Evolutionary conservation across 2,888 invertebrate species (phyloP).

Genomic region (Andrena bucephala): DNA sequence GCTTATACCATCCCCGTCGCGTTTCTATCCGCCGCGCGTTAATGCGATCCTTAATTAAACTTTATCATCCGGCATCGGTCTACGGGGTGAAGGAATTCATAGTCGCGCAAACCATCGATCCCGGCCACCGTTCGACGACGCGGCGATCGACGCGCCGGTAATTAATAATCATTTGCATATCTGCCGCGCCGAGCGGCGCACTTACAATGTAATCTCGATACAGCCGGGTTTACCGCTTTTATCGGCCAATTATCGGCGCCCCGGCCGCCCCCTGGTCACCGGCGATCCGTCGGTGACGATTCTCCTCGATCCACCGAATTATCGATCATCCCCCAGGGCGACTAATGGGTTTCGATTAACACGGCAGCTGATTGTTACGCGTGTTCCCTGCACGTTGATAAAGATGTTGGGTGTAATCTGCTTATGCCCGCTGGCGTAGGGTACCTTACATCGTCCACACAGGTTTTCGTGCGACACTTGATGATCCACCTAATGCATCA

Average conservation of each 20-base stretch:
- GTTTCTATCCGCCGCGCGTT: conserved; percentile 64
- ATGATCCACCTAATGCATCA: too few relatives aligned
- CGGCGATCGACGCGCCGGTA: conserved; percentile 65
- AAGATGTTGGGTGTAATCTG: conserved; percentile 4
- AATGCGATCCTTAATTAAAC: conserved; percentile 74
- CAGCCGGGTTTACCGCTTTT: conserved; percentile 58
- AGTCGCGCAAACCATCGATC: conserved; percentile 49
- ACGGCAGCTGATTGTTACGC: conserved; percentile 10
- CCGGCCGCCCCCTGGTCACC: conserved; percentile 18
- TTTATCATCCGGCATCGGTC: conserved; percentile 68
- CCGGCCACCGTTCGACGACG: conserved; percentile 53
- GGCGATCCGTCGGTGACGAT: conserved; percentile 24
- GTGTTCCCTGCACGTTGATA: conserved; percentile 20
- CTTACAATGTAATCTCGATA: conserved; percentile 62
- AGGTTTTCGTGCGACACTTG: too few relatives aligned
- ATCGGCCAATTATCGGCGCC: conserved; percentile 56
- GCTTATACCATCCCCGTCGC: conserved; percentile 47
- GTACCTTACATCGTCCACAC: too few relatives aligned
- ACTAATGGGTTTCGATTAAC: conserved; percentile 36
- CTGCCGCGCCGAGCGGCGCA: conserved; percentile 37
- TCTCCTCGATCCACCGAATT: conserved; percentile 14
- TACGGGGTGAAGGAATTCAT: conserved; percentile 43
- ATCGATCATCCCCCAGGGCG: conserved; percentile 5
- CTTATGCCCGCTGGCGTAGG: neutral
- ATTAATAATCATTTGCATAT: conserved; percentile 74